Percentiles rank a stretch among this genome's conserved stretches.
Evolutionary conservation across 2,113 vertebrate species (phyloP).

Genomic region (Lipophrys pholis): DNA sequence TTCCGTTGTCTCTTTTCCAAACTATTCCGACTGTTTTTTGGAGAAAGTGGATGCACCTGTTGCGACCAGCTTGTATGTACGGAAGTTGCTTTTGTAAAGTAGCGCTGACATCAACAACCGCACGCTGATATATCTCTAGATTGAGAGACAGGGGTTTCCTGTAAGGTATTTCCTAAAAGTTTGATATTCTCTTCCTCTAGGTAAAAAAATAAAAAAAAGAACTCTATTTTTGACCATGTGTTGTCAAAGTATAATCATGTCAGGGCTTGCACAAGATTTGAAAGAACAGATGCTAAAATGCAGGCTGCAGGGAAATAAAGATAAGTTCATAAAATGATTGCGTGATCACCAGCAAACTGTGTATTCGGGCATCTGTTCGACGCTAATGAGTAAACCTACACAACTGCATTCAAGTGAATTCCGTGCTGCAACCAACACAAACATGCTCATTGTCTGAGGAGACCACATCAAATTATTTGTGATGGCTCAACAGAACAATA

Average conservation of each 20-base stretch:
- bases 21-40: slow-evolving; percentile 51
- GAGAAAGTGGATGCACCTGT: slow-evolving; percentile 68
- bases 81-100: slow-evolving; percentile 28
- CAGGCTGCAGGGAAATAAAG: neutral
- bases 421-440: neutral
- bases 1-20: slow-evolving; percentile 43
- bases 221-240: slow-evolving; percentile 23
- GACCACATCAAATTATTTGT: neutral
- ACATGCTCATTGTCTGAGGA: neutral
- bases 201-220: neutral
- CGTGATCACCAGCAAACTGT: too few species aligned
- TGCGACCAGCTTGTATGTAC: slow-evolving; percentile 24
- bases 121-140: neutral
- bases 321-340: too few species aligned
- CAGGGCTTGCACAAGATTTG: neutral
- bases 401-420: too few species aligned
- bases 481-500: slow-evolving; percentile 25
- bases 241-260: slow-evolving; percentile 27
- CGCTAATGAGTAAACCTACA: too few species aligned
- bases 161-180: slow-evolving; percentile 42
- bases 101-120: slow-evolving; percentile 18
- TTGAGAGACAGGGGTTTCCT: slow-evolving; percentile 24
- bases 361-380: too few species aligned
- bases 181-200: slow-evolving; percentile 13
- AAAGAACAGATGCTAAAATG: neutral